Evolutionary conservation across 2,113 vertebrate species (phyloP).

Genomic region (Solea solea): DNA sequence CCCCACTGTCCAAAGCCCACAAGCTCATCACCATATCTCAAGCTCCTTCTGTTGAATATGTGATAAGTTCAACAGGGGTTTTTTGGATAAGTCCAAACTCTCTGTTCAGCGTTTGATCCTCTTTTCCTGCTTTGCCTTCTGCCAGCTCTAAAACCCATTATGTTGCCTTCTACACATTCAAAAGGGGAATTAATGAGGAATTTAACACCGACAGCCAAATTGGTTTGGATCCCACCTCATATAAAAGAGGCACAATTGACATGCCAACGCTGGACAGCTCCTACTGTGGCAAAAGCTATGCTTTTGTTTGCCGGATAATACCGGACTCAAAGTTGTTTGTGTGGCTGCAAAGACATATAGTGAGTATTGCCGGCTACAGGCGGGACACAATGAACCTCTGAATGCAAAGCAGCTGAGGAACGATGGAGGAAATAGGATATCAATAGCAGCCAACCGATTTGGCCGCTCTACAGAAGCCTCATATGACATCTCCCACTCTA

Average conservation of each 20-base stretch:
- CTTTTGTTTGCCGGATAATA: slow-evolving; percentile 64
- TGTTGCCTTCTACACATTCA: slow-evolving; percentile 53
- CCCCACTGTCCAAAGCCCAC: no score
- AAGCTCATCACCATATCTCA: slow-evolving; percentile 36
- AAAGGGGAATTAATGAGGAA: slow-evolving; percentile 63
- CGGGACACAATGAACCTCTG: slow-evolving; percentile 60
- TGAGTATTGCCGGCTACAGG: slow-evolving; percentile 46
- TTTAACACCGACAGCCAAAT: slow-evolving; percentile 53
- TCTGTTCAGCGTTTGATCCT: slow-evolving; percentile 50
- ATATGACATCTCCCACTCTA: slow-evolving; percentile 42
- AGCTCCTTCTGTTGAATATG: slow-evolving; percentile 40
- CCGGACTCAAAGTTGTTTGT: slow-evolving; percentile 27
- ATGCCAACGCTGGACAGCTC: slow-evolving; percentile 49
- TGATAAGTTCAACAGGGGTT: slow-evolving; percentile 58
- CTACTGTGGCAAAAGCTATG: slow-evolving; percentile 16
- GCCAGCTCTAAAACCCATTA: slow-evolving; percentile 64
- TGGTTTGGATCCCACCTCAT: slow-evolving; percentile 60
- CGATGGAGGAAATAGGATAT: slow-evolving; percentile 75
- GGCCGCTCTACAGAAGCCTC: slow-evolving; percentile 58
- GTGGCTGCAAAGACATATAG: slow-evolving; percentile 29
- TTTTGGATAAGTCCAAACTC: slow-evolving; percentile 33
- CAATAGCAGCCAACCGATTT: slow-evolving; percentile 73
- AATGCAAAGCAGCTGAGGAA: slow-evolving; percentile 76
- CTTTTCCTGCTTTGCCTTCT: slow-evolving; percentile 56
- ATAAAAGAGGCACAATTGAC: slow-evolving; percentile 60